Evolutionary conservation across 2,113 vertebrate genomes (phyloP).

Genomic region (Meleagris gallopavo): DNA sequence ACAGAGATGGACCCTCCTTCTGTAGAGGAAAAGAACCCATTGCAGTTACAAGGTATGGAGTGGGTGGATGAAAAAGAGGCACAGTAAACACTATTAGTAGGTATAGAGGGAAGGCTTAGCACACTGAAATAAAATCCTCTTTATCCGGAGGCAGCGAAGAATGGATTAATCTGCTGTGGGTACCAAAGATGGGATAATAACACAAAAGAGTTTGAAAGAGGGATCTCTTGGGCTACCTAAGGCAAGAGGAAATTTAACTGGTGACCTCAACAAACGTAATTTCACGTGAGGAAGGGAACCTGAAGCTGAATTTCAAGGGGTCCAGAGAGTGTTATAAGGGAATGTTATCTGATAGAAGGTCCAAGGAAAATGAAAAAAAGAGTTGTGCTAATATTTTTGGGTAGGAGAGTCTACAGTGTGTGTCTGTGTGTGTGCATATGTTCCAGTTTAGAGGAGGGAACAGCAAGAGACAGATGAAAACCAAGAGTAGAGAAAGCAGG

Average conservation of each 20-base stretch:
- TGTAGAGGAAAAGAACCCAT: background rate
- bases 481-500: background rate
- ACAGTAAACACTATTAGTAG: background rate
- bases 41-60: background rate
- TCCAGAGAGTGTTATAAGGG: background rate
- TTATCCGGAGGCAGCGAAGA: background rate
- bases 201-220: background rate
- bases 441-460: background rate
- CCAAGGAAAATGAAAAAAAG: background rate
- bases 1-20: background rate
- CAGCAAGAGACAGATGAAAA: background rate
- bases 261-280: background rate
- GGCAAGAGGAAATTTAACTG: background rate
- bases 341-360: background rate
- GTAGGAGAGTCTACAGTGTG: background rate
- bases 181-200: background rate
- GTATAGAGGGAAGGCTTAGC: background rate
- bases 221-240: background rate
- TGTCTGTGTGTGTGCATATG: background rate
- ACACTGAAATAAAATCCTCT: background rate
- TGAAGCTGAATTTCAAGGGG: background rate
- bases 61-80: background rate
- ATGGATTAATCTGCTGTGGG: background rate
- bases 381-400: background rate
- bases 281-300: background rate